Conservation (phyloP, 2,888 invertebrate species). For the Erebia palarica region DNA sequence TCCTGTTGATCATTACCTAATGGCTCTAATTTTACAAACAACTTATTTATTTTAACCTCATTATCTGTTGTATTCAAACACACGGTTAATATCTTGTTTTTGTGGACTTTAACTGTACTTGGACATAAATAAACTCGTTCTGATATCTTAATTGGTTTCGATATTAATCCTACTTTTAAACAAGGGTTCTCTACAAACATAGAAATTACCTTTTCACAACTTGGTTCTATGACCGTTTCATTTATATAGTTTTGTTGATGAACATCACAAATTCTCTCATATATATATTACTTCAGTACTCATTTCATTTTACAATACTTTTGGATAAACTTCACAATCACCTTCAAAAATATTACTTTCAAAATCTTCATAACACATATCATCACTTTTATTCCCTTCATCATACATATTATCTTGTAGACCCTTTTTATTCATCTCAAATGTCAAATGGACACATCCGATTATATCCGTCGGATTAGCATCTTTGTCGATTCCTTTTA, state of each 20-base stretch:
- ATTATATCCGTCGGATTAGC: too few species aligned
- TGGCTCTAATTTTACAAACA: slow-evolving; percentile 15
- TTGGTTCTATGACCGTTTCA: slow-evolving; percentile 22
- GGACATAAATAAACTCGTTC: slow-evolving; percentile 32
- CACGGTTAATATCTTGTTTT: slow-evolving; percentile 27
- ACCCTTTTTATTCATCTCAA: background rate
- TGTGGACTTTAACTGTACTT: slow-evolving; percentile 26
- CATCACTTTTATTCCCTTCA: background rate
- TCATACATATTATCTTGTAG: background rate
- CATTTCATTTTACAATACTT: background rate
- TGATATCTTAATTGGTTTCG: slow-evolving; percentile 30
- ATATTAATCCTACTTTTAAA: slow-evolving; percentile 21
- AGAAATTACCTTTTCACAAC: slow-evolving; percentile 30
- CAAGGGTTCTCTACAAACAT: slow-evolving; percentile 12
- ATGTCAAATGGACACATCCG: background rate
- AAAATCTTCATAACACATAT: background rate
- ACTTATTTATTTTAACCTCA: slow-evolving; percentile 27
- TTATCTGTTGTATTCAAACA: slow-evolving; percentile 29
- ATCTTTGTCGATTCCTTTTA: too few species aligned
- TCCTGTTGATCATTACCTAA: slow-evolving; percentile 3
- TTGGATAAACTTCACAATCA: slow-evolving; percentile 7
- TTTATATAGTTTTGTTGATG: too few species aligned
- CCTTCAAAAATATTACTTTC: slow-evolving; percentile 1
- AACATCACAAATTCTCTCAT: background rate
- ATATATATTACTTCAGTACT: slow-evolving; percentile 16